phyloP scores from a whole-genome alignment of 1,140 invertebrate species.

The Lepidurus arcticus region DNA sequence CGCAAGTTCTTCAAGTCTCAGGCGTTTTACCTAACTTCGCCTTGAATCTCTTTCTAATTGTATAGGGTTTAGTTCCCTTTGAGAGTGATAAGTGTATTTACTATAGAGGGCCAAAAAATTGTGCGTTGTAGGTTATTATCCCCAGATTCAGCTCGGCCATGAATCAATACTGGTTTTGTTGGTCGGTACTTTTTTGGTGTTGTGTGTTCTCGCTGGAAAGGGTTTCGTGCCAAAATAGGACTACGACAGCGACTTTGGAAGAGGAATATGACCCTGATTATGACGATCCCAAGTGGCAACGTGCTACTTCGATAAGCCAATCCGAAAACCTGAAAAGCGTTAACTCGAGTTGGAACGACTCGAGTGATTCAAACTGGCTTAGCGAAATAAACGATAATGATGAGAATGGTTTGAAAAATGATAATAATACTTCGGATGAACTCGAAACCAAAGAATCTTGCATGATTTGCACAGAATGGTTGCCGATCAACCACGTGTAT shows the following conservation, averaged over 20 bases:
- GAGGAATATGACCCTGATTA: slow-evolving; percentile 15
- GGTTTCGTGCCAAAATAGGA: not conserved
- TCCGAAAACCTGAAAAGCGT: not conserved
- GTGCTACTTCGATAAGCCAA: not conserved
- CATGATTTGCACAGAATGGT: slow-evolving; percentile 46
- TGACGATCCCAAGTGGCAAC: not conserved
- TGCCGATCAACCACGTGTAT: slow-evolving; percentile 61
- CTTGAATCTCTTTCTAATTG: too few relatives aligned
- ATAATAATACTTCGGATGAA: not conserved
- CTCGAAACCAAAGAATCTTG: not conserved
- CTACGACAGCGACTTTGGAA: not conserved
- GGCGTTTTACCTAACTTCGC: too few relatives aligned
- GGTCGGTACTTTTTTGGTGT: not conserved
- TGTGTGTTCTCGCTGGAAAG: not conserved
- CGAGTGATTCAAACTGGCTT: not conserved
- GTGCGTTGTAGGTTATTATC: too few relatives aligned
- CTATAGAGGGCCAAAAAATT: too few relatives aligned
- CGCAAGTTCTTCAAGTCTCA: too few relatives aligned
- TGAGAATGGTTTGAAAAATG: not conserved
- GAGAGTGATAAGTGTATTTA: too few relatives aligned
- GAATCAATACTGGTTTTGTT: not conserved
- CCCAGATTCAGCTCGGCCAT: not conserved
- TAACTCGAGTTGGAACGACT: not conserved
- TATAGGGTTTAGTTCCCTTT: too few relatives aligned
- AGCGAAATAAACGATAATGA: not conserved